phyloP scores from a whole-genome alignment of 2,113 vertebrate genomes.

The Mastomys natalensis region DNA sequence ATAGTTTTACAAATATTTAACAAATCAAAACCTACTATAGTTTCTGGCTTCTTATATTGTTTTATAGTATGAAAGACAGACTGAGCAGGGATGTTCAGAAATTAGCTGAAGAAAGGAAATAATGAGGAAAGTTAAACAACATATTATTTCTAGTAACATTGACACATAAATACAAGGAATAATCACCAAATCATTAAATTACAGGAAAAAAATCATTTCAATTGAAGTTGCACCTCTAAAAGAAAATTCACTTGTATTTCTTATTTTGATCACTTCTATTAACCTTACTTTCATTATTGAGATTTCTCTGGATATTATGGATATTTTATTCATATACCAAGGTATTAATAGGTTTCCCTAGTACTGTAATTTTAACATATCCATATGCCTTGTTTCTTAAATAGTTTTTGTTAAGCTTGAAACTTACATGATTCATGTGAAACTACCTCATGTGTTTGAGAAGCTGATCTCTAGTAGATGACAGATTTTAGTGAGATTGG shows the following conservation, averaged over 20 bases:
- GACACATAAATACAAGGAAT: background rate
- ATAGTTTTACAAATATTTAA: background rate
- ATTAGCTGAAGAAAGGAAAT: background rate
- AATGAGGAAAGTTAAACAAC: background rate
- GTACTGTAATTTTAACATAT: background rate
- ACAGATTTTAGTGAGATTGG: background rate
- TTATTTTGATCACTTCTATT: background rate
- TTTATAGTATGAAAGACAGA: background rate
- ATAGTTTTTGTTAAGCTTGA: background rate
- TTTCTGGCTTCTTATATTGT: background rate
- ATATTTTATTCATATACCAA: background rate
- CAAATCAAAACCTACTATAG: background rate
- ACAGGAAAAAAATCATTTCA: background rate
- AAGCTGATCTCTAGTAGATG: background rate
- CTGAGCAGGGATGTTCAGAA: too few relatives aligned
- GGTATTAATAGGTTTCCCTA: background rate
- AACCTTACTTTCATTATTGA: background rate
- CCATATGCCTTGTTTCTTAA: background rate
- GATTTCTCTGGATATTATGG: background rate
- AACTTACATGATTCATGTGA: too few relatives aligned
- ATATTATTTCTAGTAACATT: background rate
- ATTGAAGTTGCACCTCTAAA: background rate
- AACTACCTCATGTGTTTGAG: background rate
- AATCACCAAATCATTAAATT: background rate
- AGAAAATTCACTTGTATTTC: background rate